Base-by-base conservation (phyloP, 1,140 invertebrate genomes). In the Dendrolimus kikuchii region DNA sequence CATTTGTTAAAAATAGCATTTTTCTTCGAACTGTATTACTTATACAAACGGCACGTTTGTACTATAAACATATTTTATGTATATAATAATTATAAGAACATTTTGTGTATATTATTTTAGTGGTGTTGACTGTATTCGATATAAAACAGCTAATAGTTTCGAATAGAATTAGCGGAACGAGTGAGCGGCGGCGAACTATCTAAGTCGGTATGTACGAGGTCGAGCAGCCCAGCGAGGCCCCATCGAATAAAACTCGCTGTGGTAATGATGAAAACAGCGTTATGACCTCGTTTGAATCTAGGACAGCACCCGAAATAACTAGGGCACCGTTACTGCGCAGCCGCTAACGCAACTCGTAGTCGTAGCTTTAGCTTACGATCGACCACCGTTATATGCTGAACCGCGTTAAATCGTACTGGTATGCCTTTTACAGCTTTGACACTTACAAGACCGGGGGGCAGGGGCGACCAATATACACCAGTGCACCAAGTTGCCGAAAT, bases 241-340 rank as follows among this genome's bases (percentile, higher is more conserved):
- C 77, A 73, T 77, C 77, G 74, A 73, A 77, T 74, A 70, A 81
- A 79, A 77, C 67, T 62, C 63, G 64, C 64, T 67, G 64, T 23
- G 23, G 59, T 72, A 71, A 72, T 81, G 76, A 84, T 81, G 78
- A 80, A 78, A 81, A 79, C 76, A 59, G 71, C 68, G 69, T 73
- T 74, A 67, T 69, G 79, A 72, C 81, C 81, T 82, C 77, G 78
- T 77, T 77, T 50, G 50, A 59, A 81, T 77, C 70, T 84, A 79
- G 81, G 76, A 74, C 81, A 72, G 68, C 62, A 85, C 79, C 81
- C 76, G 68, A 85, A 85, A 85, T 85, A 84, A 82, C 81, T 85
- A 75, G 81, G 79, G 67, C 81, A 75, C 71, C 68, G 76, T 85
- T 76, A 82, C 71, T 79, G 76, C 81, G 76, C 79, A 81, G 68